A percentile compares a stretch with the other conserved stretches of the same genome.
Evolutionary conservation across 2,113 vertebrate genomes (phyloP).

Genomic region (Pygoscelis adeliae): DNA sequence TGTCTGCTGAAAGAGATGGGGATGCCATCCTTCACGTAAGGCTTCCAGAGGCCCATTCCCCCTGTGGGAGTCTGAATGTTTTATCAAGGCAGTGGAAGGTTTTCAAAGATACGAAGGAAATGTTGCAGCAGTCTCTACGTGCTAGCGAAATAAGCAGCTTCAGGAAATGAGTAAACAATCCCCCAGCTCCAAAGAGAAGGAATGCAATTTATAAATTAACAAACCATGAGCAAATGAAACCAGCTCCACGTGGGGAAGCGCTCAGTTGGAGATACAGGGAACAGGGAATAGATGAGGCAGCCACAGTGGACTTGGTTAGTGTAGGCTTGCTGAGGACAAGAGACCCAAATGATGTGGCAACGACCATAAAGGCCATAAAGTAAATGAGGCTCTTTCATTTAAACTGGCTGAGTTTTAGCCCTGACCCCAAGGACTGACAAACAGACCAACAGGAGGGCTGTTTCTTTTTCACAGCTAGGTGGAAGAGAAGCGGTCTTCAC

Average conservation of each 20-base stretch:
- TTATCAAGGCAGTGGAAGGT: background rate
- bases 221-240: background rate
- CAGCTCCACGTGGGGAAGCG: background rate
- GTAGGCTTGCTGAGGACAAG: background rate
- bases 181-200: background rate
- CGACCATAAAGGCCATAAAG: background rate
- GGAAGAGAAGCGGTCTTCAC: background rate
- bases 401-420: background rate
- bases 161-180: background rate
- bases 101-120: background rate
- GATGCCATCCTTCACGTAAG: background rate
- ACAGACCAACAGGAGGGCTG: background rate
- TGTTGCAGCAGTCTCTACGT: background rate
- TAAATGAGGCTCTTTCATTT: background rate
- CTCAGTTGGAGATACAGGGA: rapidly evolving
- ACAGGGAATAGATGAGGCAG: background rate
- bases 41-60: background rate
- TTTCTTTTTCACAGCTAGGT: background rate
- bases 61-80: background rate
- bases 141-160: background rate
- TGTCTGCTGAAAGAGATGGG: background rate
- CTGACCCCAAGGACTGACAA: background rate
- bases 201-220: background rate
- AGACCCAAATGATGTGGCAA: background rate
- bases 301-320: background rate